Evolutionary conservation across 2,113 vertebrate genomes (phyloP), one percentile per base, ranked within the genome.

Genomic region (Malurus alboscapulatus): DNA sequence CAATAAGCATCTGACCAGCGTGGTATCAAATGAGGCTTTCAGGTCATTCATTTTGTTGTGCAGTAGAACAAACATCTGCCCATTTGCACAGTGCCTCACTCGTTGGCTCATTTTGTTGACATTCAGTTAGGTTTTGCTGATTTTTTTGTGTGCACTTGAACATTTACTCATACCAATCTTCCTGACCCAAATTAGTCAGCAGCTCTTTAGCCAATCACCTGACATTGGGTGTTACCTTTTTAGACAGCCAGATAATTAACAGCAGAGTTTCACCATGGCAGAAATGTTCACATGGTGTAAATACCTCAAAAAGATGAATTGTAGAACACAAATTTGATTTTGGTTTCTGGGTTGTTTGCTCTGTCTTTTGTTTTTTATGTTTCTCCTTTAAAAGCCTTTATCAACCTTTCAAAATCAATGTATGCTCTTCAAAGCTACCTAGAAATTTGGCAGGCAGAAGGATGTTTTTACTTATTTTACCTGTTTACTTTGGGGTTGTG

Each of bases 391-490:
- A 44, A 78, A 76, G 18, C 14, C 83, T 85, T 78, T 88, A 55
- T 51, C 90, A 84, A 16, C 44, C 27, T 90, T 92, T 91, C 57
- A 50, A 44, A 82, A 80, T 80, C 73, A 73, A 8, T 30, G 12
- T 47, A 24, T 55, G 84, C 73, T 86, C 54, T 94, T 86, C 77
- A 88, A 86, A 95, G 79, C 88, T 78, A 71, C 68, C 59, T 71
- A 69, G 77, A 69, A 85, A 83, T 78, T 92, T 80, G 17, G 55
- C 55, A 74, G 65, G 66, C 84, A 91, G 51, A 80, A 40, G 4
- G 51, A 29, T 73, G 32, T 53, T 82, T 90, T 85, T 73, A 14
- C 19, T 40, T 65, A 80, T 90, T 94, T 94, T 36, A 45, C 38
- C 36, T 80, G 78, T 95, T 96, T 75, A 44, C 63, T 87, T 83